A percentile compares a stretch with the other conserved stretches of the same genome.
phyloP scores from a whole-genome alignment of 2,797 vertebrate genomes.

The Varecia variegata region DNA sequence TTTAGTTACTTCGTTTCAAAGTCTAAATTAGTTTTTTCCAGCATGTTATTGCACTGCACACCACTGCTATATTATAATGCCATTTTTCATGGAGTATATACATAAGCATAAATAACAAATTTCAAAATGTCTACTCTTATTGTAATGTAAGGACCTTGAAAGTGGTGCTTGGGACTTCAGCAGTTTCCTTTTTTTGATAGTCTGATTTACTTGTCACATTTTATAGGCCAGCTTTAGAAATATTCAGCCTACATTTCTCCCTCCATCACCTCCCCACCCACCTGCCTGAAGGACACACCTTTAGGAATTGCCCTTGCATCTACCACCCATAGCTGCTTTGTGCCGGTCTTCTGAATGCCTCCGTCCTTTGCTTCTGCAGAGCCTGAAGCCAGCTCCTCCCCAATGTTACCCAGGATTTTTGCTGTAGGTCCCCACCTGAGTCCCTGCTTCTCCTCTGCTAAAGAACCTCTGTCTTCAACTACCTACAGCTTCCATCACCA shows the following conservation, averaged over 20 bases:
- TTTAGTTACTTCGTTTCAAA: slow-evolving; percentile 1
- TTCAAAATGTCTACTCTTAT: neutral
- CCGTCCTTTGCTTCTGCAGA: neutral
- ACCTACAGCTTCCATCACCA: neutral
- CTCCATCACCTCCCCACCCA: fast-evolving
- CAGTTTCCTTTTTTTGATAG: neutral
- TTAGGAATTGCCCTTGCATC: neutral
- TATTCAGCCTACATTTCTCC: neutral
- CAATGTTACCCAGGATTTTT: neutral
- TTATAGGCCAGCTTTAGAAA: neutral
- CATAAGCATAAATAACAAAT: neutral
- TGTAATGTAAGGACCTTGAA: neutral
- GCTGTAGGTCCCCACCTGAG: no score
- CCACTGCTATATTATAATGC: neutral
- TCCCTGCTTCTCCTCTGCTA: neutral
- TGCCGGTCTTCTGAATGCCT: neutral
- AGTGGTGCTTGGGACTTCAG: neutral
- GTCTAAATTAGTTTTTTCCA: neutral
- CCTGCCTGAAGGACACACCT: no score
- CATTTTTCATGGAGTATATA: neutral
- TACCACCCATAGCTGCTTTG: neutral
- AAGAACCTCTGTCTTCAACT: neutral
- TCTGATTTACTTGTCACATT: neutral
- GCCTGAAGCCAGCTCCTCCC: neutral
- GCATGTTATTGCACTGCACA: neutral